Evolutionary conservation across 2,888 invertebrate genomes (phyloP).

Genomic region (Saturnia japonica): DNA sequence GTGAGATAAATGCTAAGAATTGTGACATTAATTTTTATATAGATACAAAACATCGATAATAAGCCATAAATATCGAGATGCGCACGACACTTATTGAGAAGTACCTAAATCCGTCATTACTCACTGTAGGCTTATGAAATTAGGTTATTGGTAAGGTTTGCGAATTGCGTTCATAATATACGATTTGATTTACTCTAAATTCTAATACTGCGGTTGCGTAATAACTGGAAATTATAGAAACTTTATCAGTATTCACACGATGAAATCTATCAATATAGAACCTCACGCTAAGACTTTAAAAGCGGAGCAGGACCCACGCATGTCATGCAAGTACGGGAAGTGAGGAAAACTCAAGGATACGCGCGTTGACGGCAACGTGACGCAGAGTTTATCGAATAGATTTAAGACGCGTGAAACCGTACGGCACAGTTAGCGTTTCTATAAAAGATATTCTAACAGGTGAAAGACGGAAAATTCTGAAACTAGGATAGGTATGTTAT

Average conservation of each 20-base stretch:
- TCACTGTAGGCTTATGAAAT: constrained; percentile 36
- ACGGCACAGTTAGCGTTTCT: no score
- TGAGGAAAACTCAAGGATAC: no score
- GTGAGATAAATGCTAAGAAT: background rate
- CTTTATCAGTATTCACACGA: background rate
- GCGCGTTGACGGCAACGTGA: no score
- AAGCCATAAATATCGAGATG: background rate
- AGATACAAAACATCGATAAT: background rate
- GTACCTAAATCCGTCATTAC: constrained; percentile 25
- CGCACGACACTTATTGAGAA: background rate
- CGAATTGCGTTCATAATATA: constrained; percentile 15
- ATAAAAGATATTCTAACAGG: no score
- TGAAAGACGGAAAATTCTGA: no score
- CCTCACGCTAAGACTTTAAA: no score
- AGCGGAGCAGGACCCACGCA: no score
- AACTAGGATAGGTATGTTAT: no score
- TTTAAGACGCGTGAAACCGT: no score
- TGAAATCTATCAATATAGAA: no score
- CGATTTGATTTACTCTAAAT: constrained; percentile 14
- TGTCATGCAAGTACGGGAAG: no score
- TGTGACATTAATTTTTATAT: background rate
- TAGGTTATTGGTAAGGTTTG: constrained; percentile 31
- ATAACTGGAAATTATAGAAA: background rate
- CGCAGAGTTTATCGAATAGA: no score
- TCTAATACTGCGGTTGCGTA: background rate